Evolutionary conservation across 2,888 invertebrate species (phyloP).

Genomic region (Eledone cirrhosa): DNA sequence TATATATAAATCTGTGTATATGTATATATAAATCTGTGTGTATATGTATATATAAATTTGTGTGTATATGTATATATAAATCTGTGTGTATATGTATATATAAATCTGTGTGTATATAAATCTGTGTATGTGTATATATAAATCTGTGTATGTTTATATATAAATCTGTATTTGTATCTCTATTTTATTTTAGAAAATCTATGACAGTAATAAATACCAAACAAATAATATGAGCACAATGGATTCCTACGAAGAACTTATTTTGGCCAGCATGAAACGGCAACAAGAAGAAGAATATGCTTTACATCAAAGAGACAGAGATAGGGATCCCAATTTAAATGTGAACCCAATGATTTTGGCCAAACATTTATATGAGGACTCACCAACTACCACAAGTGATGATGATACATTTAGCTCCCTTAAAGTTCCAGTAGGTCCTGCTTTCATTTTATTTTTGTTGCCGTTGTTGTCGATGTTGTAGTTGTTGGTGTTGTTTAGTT

Average conservation of each 20-base stretch:
- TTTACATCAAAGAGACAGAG: background rate
- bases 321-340: background rate
- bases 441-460: background rate
- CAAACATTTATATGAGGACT: slow-evolving; percentile 49
- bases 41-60: no score
- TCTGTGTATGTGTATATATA: no score
- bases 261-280: slow-evolving; percentile 61
- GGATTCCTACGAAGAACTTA: slow-evolving; percentile 60
- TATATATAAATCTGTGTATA: no score
- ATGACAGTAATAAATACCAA: slow-evolving; percentile 57
- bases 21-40: no score
- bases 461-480: no score
- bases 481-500: no score
- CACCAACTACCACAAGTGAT: slow-evolving; percentile 56
- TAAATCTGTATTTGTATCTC: no score
- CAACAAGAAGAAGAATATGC: slow-evolving; percentile 51
- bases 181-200: slow-evolving; percentile 46
- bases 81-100: no score
- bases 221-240: slow-evolving; percentile 47
- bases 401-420: slow-evolving; percentile 61
- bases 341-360: slow-evolving; percentile 3
- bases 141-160: no score
- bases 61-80: no score
- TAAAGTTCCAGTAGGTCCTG: slow-evolving; percentile 52
- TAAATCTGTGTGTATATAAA: no score